phyloP scores from a whole-genome alignment of 2,113 vertebrate genomes.

The Aspiorhynchus laticeps region DNA sequence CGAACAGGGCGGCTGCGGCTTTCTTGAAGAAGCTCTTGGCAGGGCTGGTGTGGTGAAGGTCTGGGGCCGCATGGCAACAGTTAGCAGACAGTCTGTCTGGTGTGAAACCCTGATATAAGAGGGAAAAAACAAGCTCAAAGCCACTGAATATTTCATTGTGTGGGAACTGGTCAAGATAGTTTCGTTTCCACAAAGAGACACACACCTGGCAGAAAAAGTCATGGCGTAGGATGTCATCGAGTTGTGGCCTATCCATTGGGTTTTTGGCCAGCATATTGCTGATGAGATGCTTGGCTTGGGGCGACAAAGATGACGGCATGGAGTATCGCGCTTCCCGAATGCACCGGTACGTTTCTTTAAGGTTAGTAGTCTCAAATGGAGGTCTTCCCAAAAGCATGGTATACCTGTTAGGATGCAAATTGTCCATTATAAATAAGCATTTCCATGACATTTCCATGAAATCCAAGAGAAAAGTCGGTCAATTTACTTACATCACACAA shows the following conservation, averaged over 20 bases:
- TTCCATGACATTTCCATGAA: background rate
- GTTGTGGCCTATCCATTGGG: constrained; percentile 81
- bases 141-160: background rate
- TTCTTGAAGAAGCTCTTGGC: constrained; percentile 90
- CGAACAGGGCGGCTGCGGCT: constrained; percentile 87
- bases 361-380: constrained; percentile 88
- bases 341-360: constrained; percentile 87
- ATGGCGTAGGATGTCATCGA: constrained; percentile 84
- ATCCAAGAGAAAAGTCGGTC: background rate
- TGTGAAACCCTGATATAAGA: constrained; percentile 80
- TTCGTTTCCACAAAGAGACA: background rate
- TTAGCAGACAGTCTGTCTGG: constrained; percentile 82
- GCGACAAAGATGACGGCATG: constrained; percentile 81
- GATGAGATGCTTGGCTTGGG: constrained; percentile 84
- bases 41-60: constrained; percentile 87
- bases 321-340: constrained; percentile 87
- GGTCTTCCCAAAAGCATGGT: constrained; percentile 88
- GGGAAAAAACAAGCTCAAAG: background rate
- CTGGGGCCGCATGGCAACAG: constrained; percentile 84
- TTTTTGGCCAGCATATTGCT: constrained; percentile 85
- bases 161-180: background rate
- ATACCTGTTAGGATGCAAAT: constrained; percentile 73
- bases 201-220: constrained; percentile 86
- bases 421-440: background rate
- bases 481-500: constrained; percentile 85